Evolutionary conservation across 1,140 invertebrate genomes (phyloP).

Genomic region (Brachionus koreanus): DNA sequence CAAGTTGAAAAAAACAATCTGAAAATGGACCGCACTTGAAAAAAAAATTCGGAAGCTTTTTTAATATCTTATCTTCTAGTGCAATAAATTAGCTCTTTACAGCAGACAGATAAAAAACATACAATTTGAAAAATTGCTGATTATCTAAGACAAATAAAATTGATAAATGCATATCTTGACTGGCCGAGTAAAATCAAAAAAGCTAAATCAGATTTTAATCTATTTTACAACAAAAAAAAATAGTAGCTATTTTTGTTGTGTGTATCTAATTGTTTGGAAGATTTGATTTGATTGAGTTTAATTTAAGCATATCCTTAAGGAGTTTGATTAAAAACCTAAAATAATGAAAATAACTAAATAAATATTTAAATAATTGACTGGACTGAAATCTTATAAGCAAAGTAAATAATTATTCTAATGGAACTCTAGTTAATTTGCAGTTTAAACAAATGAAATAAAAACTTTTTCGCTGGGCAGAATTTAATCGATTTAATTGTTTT

Average conservation of each 20-base stretch:
- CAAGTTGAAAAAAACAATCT: not conserved
- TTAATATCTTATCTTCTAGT: not conserved
- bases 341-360: not conserved
- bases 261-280: not conserved
- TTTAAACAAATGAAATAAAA: not conserved
- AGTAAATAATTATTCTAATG: not conserved
- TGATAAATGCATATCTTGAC: not conserved
- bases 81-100: not conserved
- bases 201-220: not conserved
- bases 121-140: not conserved
- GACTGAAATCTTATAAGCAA: not conserved
- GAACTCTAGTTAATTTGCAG: not conserved
- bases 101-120: not conserved
- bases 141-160: not conserved
- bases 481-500: not conserved
- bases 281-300: not conserved
- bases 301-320: slow-evolving; percentile 30
- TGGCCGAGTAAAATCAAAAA: no score
- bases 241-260: not conserved
- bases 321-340: not conserved
- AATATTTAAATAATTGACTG: not conserved
- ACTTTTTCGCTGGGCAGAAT: not conserved
- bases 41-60: not conserved
- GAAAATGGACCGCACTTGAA: not conserved
- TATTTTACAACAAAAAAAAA: not conserved